These are phyloP conservation scores for Drosophila pandora DNA, from an alignment of 1,140 invertebrate species.

Conservation along the genomic window DNA sequence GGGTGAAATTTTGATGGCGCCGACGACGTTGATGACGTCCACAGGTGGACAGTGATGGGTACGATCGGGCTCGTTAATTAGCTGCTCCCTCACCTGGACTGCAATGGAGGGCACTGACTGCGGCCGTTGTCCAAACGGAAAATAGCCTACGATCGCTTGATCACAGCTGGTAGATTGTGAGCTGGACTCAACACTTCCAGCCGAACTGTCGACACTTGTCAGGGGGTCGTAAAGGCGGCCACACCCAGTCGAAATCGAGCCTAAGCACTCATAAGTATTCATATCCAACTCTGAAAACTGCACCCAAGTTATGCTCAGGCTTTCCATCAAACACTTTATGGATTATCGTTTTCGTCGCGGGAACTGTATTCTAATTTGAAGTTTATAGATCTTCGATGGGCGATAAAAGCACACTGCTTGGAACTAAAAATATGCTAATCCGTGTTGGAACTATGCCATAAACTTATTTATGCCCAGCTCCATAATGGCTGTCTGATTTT, in stretches of 20 bases:
- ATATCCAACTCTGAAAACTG: conserved; percentile 29
- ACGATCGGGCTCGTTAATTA: conserved; percentile 58
- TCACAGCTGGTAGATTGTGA: conserved; percentile 47
- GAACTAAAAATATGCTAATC: conserved; percentile 9
- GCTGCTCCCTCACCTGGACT: conserved; percentile 21
- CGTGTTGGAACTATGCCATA: conserved; percentile 4
- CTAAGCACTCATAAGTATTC: conserved; percentile 33
- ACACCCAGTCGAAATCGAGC: conserved; percentile 35
- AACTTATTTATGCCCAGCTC: conserved; percentile 1
- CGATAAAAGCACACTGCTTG: neutral
- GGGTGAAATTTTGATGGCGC: conserved; percentile 52
- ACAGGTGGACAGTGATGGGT: conserved; percentile 40
- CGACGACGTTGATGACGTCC: conserved; percentile 39
- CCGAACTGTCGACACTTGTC: conserved; percentile 62
- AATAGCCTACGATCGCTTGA: conserved; percentile 25
- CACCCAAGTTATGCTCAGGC: conserved; percentile 34
- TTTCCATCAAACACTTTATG: conserved; percentile 28
- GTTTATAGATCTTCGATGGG: conserved; percentile 18
- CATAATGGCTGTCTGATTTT: neutral
- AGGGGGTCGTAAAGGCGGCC: conserved; percentile 39
- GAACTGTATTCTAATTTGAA: conserved; percentile 29
- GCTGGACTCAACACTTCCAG: conserved; percentile 14
- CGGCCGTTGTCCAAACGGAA: conserved; percentile 13
- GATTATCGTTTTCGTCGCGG: neutral
- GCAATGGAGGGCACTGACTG: conserved; percentile 19